Percentiles rank a stretch among this genome's conserved stretches.
Conservation (phyloP, 2,113 vertebrate genomes). For the Sylvietta virens region DNA sequence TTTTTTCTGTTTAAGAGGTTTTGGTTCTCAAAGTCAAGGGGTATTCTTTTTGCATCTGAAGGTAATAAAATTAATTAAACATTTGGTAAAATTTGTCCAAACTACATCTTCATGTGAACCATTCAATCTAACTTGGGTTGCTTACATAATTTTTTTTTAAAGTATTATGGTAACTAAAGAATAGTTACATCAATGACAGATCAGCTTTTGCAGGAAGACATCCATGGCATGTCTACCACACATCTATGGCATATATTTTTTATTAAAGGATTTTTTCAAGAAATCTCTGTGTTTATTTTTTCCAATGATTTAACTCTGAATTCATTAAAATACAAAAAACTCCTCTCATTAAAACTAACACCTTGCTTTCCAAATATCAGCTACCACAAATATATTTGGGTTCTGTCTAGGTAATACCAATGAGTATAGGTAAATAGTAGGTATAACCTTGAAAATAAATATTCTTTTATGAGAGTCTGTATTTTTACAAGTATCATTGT, state of each 20-base stretch:
- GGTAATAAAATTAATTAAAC: background rate
- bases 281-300: background rate
- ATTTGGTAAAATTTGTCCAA: background rate
- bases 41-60: background rate
- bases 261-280: background rate
- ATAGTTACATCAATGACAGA: background rate
- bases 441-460: background rate
- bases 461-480: background rate
- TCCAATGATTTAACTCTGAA: background rate
- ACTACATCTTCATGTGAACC: background rate
- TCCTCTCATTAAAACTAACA: background rate
- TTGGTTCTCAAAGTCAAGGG: background rate
- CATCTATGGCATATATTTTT: background rate
- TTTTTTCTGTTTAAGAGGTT: background rate
- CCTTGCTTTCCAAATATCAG: background rate
- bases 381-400: background rate
- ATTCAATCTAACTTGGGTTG: background rate
- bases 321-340: background rate
- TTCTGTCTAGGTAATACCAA: background rate
- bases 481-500: background rate
- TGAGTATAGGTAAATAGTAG: background rate
- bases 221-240: background rate
- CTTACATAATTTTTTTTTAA: background rate
- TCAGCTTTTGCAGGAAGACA: background rate
- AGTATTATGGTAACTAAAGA: background rate